Percentiles rank a stretch among this genome's conserved stretches.
These are phyloP conservation scores for Silurus aristotelis DNA, from an alignment of 2,797 vertebrate genomes.

Conservation along the genomic window DNA sequence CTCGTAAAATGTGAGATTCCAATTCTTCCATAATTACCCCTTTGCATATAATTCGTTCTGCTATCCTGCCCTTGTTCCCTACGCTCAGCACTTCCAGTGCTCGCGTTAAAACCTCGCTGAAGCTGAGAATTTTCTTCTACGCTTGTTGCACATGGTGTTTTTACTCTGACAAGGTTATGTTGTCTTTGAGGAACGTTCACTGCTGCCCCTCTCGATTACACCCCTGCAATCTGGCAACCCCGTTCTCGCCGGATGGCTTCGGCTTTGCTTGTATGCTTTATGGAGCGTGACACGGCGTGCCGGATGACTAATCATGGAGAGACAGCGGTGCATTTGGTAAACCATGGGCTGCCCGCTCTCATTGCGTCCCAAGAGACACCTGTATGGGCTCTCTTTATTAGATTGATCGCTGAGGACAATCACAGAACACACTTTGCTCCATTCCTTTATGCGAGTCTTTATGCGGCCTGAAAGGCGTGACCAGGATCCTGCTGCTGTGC, in stretches of 20 bases:
- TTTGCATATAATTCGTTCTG: neutral
- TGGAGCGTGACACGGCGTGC: slow-evolving; percentile 63
- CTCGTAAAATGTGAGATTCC: slow-evolving; percentile 10
- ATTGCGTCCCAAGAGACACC: slow-evolving; percentile 63
- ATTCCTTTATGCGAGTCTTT: slow-evolving; percentile 60
- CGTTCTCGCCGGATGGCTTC: slow-evolving; percentile 34
- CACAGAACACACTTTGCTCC: slow-evolving; percentile 53
- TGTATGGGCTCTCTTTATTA: slow-evolving; percentile 68
- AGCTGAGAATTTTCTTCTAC: slow-evolving; percentile 11
- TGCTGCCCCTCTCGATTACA: slow-evolving; percentile 24
- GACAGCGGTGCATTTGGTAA: slow-evolving; percentile 62
- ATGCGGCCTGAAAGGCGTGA: slow-evolving; percentile 72
- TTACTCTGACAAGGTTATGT: slow-evolving; percentile 47
- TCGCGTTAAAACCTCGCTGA: neutral
- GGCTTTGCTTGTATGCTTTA: slow-evolving; percentile 57
- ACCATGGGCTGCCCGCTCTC: slow-evolving; percentile 49
- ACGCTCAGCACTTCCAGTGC: neutral
- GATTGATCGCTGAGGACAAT: slow-evolving; percentile 49
- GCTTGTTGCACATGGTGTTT: neutral
- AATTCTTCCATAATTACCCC: neutral
- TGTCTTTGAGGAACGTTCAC: slow-evolving; percentile 42
- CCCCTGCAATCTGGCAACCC: slow-evolving; percentile 49
- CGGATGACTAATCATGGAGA: slow-evolving; percentile 65
- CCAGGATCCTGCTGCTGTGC: slow-evolving; percentile 59
- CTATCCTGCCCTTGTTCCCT: neutral